Conservation (phyloP, 1,140 invertebrate genomes). For the Calliphora vicina region DNA sequence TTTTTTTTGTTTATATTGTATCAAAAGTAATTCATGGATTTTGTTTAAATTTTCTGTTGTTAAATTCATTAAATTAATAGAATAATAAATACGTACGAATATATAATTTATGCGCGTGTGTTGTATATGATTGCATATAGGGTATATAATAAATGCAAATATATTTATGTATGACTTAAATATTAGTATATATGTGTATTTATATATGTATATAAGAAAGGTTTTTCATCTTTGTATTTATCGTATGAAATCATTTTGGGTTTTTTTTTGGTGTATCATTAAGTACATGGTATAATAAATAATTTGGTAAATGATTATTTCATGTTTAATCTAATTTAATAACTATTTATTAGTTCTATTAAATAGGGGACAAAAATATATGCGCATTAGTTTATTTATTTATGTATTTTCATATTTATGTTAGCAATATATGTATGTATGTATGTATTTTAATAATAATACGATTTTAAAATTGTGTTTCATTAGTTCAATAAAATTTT, state of each 20-base stretch:
- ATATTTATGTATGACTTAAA: neutral
- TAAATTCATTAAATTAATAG: neutral
- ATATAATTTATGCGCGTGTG: neutral
- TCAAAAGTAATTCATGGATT: slow-evolving; percentile 23
- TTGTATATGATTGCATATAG: neutral
- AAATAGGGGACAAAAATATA: slow-evolving; percentile 1
- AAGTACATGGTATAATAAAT: slow-evolving; percentile 8
- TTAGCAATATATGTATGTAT: neutral
- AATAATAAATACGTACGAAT: neutral
- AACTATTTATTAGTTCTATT: neutral
- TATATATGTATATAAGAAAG: too few relatives aligned
- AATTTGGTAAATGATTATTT: slow-evolving; percentile 1
- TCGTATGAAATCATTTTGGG: neutral
- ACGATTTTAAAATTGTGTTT: neutral
- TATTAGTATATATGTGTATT: too few relatives aligned
- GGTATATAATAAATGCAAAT: neutral
- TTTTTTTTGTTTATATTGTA: slow-evolving; percentile 15
- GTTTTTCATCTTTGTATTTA: too few relatives aligned
- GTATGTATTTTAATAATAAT: neutral
- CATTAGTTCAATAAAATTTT: neutral
- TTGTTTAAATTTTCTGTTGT: neutral
- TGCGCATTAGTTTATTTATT: neutral
- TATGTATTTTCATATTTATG: too few relatives aligned
- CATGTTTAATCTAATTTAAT: neutral
- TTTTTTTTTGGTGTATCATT: neutral